These are phyloP conservation scores for Pyxicephalus adspersus DNA, from an alignment of 2,113 vertebrate genomes.

Conservation along the genomic window DNA sequence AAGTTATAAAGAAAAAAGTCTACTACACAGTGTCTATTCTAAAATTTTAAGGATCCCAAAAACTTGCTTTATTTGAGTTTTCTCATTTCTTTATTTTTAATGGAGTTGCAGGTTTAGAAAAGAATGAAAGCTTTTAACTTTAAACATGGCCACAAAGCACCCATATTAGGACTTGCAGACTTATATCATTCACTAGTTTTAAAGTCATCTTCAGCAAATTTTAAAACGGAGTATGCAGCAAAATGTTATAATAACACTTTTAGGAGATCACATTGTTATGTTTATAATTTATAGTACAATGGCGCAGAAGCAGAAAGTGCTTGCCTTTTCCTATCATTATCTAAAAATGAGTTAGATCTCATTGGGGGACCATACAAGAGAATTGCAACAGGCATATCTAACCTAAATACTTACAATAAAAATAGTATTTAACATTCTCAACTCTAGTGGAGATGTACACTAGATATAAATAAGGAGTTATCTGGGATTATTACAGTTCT, in stretches of 20 bases:
- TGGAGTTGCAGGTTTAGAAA: not conserved
- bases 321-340: constrained; percentile 34
- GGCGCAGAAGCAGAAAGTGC: not conserved
- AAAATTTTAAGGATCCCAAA: too few species aligned
- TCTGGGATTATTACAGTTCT: constrained; percentile 2
- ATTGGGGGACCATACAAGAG: constrained; percentile 10
- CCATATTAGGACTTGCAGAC: not conserved
- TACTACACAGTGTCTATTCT: too few species aligned
- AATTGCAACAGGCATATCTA: constrained; percentile 6
- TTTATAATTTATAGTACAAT: constrained; percentile 28
- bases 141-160: not conserved
- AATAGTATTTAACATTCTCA: constrained; percentile 18
- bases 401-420: constrained; percentile 16
- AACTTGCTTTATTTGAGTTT: too few species aligned
- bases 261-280: constrained; percentile 6
- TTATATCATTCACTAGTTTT: not conserved
- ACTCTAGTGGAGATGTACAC: not conserved
- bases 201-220: not conserved
- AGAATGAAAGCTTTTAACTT: not conserved
- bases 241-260: constrained; percentile 23
- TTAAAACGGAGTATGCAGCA: not conserved
- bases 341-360: constrained; percentile 27
- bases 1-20: too few species aligned
- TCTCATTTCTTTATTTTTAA: too few species aligned
- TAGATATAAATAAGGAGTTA: not conserved